Base-by-base conservation (phyloP, 2,113 vertebrate species). In the Psophia crepitans region DNA sequence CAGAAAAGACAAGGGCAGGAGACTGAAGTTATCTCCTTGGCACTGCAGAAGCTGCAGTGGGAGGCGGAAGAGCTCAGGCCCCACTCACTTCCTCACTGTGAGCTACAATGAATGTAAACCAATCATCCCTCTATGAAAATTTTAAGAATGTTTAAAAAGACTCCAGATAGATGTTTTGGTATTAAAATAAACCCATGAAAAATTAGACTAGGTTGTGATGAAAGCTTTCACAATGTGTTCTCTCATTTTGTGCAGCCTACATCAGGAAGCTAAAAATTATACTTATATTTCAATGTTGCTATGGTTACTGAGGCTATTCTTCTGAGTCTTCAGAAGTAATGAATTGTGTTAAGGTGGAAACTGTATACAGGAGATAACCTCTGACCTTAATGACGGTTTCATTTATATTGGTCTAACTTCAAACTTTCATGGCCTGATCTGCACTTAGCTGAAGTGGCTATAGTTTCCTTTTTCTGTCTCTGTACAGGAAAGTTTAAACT, bases 261-360 rank as follows among this genome's bases (percentile, higher is more conserved):
- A 90, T 84, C 32, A 63, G 6, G 35, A 78, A 97, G 84, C 84
- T 96, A 95, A 96, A 97, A 95, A 92, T 87, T 54, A 90, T 64
- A 96, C 91, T 86, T 92, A 70, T 78, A 93, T 95, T 82, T 77
- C 81, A 91, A 68, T 37, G 84, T 94, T 94, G 61, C 96, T 95
- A 87, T 97, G 89, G 92, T 96, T 96, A 97, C 95, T 92, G 94
- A 86, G 77, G 87, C 44, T 91, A 90, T 93, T 89, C 57, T 82
- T 96, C 64, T 88, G 81, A 95, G 44, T 90, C 81, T 95, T 97
- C 90, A 86, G 70, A 71, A 56, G 77, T 92, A 87, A 82, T 70
- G 27, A 90, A 92, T 70, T 30, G 26, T 64, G 69, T 61, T 87
- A 76, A 86, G 58, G 49, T 93, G 41, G 58, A 60, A 24, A 54